phyloP scores from a whole-genome alignment of 2,797 vertebrate genomes.

The Schizopygopsis pylzovi region DNA sequence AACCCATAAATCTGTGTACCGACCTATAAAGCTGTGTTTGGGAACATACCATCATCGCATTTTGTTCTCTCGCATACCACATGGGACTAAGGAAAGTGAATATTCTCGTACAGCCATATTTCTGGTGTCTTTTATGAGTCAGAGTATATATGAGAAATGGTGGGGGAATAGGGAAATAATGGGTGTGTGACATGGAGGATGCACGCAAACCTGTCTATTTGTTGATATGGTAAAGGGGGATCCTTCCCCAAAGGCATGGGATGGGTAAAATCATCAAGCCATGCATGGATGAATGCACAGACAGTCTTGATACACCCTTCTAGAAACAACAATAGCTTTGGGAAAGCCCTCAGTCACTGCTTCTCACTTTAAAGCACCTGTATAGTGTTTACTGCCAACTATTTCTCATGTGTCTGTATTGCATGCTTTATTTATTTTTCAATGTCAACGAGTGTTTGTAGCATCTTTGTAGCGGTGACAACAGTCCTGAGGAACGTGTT shows the following conservation, averaged over 20 bases:
- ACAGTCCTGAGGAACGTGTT: not conserved
- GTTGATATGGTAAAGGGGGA: conserved; percentile 25
- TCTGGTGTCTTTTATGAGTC: conserved; percentile 45
- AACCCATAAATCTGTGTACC: conserved; percentile 55
- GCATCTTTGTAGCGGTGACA: conserved; percentile 16
- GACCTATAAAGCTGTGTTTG: conserved; percentile 35
- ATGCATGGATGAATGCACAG: conserved; percentile 74
- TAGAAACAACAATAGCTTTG: conserved; percentile 73
- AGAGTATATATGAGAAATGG: conserved; percentile 67
- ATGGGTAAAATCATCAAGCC: conserved; percentile 61
- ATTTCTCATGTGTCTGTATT: conserved; percentile 5
- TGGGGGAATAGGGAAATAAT: conserved; percentile 33
- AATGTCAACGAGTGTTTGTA: conserved; percentile 10
- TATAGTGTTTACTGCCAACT: conserved; percentile 19
- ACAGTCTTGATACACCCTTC: conserved; percentile 55
- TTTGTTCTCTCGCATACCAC: conserved; percentile 32
- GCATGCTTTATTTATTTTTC: conserved; percentile 9
- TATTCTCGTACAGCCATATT: not conserved
- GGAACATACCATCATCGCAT: conserved; percentile 33
- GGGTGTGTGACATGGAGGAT: conserved; percentile 55
- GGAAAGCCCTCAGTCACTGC: conserved; percentile 65
- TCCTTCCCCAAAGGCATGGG: conserved; percentile 59
- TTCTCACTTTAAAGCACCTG: conserved; percentile 57
- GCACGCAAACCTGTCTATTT: conserved; percentile 37
- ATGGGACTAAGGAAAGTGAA: not conserved